phyloP scores from a whole-genome alignment of 2,797 vertebrate genomes.

The Girardinus metallicus region DNA sequence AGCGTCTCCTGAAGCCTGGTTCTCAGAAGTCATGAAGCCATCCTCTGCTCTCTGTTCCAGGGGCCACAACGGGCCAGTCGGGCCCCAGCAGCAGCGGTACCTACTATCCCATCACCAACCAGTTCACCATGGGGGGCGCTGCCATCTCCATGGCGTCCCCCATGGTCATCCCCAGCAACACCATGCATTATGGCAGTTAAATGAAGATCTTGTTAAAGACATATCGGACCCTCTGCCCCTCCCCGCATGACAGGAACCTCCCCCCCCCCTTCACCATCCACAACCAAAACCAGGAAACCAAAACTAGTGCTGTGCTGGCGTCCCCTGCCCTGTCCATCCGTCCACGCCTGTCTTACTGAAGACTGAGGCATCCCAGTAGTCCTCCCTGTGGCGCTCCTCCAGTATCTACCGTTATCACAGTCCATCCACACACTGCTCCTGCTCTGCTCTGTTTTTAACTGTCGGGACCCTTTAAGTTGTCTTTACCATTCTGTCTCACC shows the following conservation, averaged over 20 bases:
- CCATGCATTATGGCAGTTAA: slow-evolving; percentile 97
- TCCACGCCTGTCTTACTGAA: slow-evolving; percentile 62
- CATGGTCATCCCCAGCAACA: slow-evolving; percentile 96
- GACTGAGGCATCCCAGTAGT: slow-evolving; percentile 14
- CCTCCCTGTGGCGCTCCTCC: slow-evolving; percentile 1
- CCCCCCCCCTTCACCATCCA: slow-evolving; percentile 31
- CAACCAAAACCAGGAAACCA: slow-evolving; percentile 82
- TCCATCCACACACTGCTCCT: slow-evolving; percentile 8
- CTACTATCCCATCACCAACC: slow-evolving; percentile 93
- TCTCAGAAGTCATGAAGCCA: background rate
- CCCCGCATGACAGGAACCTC: slow-evolving; percentile 71
- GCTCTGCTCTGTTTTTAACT: slow-evolving; percentile 4
- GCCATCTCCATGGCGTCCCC: slow-evolving; percentile 97
- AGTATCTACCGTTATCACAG: slow-evolving; percentile 10
- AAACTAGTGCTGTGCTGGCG: slow-evolving; percentile 75
- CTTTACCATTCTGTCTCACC: background rate
- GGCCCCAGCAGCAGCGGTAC: slow-evolving; percentile 83
- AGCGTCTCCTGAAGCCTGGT: background rate
- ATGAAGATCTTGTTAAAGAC: slow-evolving; percentile 47
- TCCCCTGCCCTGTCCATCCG: slow-evolving; percentile 63
- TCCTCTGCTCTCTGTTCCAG: slow-evolving; percentile 66
- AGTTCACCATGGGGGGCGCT: slow-evolving; percentile 95
- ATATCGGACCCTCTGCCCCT: slow-evolving; percentile 36
- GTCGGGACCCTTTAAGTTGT: slow-evolving; percentile 6
- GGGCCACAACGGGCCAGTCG: slow-evolving; percentile 86